Evolutionary conservation across 2,888 invertebrate species (phyloP).

Genomic region (Steinernema hermaphroditum): DNA sequence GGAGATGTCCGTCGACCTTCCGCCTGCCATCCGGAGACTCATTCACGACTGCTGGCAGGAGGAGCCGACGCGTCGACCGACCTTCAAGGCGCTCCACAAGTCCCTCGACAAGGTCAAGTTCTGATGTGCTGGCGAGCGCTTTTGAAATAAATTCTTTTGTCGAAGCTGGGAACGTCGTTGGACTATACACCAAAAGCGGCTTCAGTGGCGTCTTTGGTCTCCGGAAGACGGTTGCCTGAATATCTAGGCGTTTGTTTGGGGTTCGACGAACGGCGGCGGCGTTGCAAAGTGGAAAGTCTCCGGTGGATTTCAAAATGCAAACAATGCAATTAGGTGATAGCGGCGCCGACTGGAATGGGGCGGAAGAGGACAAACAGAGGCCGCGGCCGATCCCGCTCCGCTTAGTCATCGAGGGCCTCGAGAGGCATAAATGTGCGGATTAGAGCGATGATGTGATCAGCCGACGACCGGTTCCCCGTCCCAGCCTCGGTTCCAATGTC

Average conservation of each 20-base stretch:
- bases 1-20: not conserved
- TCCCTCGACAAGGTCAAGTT: not conserved
- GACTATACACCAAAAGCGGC: too few relatives aligned
- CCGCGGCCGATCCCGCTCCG: not conserved
- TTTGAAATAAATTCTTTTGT: too few relatives aligned
- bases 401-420: constrained; percentile 8
- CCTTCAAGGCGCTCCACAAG: constrained; percentile 20
- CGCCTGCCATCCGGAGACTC: not conserved
- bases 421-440: constrained; percentile 19
- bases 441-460: constrained; percentile 18
- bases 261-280: constrained; percentile 20
- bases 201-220: too few relatives aligned
- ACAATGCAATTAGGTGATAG: constrained; percentile 26
- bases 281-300: not conserved
- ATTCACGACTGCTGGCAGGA: constrained; percentile 15
- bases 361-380: constrained; percentile 16
- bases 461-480: constrained; percentile 15
- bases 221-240: too few relatives aligned
- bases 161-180: too few relatives aligned
- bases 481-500: not conserved
- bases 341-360: constrained; percentile 12
- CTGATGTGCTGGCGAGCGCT: too few relatives aligned
- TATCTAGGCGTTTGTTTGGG: not conserved
- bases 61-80: not conserved
- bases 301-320: constrained; percentile 22